Evolutionary conservation across 1,140 invertebrate species (phyloP), one percentile per base, ranked within the genome.

Genomic region (Brachionus asplanchnoidis): DNA sequence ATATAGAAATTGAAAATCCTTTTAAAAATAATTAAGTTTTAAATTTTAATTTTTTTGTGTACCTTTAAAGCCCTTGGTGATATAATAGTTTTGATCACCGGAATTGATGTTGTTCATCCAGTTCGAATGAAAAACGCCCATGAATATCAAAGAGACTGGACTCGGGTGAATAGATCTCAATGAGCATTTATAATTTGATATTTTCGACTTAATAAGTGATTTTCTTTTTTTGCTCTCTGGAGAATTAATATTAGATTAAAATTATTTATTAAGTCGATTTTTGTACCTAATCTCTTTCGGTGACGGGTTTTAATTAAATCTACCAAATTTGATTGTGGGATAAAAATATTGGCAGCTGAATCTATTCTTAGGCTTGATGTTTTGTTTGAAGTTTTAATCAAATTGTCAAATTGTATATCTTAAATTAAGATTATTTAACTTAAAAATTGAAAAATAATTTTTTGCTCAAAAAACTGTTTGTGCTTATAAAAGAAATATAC

Each of bases 61-160:
- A 80, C 77, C 77, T 80, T 80, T 56, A 11, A 60, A 80, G 26
- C 77, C 56, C 56, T 80, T 80, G 28, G 77, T 65, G 11, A 80
- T 17, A 11, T 60, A 80, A 80, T 80, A 40, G 8, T 40, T 80
- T 20, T 28, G 44, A 26, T 80, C 40, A 53, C 11, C 8, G 7
- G 46, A 80, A 40, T 32, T 50, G 23, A 80, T 56, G 20, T 80
- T 42, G 26, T 28, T 56, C 56, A 65, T 60, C 44, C 42, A 80
- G 44, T 56, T 80, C 2, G 12, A 53, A 20, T 80, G 77, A 65
- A 80, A 80, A 1, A 80, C 44, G 5, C 77, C 77, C 26, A 80
- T 53, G 17, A 80, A 80, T 28, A 65, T 40, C n/a, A 80, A 36
- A 53, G 46, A 40, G 53, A 20, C 40, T 26, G 42, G 77, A 20